These are phyloP conservation scores for Nebria ingens DNA, from an alignment of 1,140 invertebrate genomes.

Conservation along the genomic window DNA sequence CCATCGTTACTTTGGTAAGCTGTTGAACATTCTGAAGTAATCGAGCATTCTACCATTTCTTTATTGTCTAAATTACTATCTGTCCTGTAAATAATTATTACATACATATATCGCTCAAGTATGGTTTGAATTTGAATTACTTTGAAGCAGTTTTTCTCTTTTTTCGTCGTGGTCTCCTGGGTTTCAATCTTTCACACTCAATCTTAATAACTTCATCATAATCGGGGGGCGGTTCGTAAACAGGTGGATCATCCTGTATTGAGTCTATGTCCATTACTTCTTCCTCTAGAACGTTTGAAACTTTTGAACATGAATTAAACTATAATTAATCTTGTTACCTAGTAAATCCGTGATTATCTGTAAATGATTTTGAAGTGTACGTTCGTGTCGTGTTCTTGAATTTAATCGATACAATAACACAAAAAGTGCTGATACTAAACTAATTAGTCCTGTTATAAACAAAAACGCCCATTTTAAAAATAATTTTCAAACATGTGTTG, in stretches of 20 bases:
- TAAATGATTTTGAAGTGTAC: constrained; percentile 51
- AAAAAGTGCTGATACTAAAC: constrained; percentile 51
- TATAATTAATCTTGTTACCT: constrained; percentile 33
- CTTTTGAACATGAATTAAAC: constrained; percentile 21
- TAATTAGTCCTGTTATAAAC: constrained; percentile 39
- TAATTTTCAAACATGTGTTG: constrained; percentile 2
- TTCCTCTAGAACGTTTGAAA: constrained; percentile 33
- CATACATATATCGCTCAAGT: no score
- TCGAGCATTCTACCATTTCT: background rate
- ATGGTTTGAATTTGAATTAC: background rate
- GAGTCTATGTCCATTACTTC: constrained; percentile 28
- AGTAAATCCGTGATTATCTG: constrained; percentile 56
- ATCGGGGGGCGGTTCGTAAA: constrained; percentile 58
- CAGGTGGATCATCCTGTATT: constrained; percentile 50
- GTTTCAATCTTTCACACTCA: background rate
- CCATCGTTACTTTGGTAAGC: background rate
- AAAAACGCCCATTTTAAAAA: constrained; percentile 7
- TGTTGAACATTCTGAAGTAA: background rate
- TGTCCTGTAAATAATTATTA: no score
- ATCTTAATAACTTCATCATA: constrained; percentile 57
- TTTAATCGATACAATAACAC: constrained; percentile 54
- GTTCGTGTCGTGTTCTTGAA: constrained; percentile 45
- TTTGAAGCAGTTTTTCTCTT: background rate
- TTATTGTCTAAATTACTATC: background rate
- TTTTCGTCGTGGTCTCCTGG: background rate